phyloP scores from a whole-genome alignment of 2,113 vertebrate genomes.

The Mirza zaza region DNA sequence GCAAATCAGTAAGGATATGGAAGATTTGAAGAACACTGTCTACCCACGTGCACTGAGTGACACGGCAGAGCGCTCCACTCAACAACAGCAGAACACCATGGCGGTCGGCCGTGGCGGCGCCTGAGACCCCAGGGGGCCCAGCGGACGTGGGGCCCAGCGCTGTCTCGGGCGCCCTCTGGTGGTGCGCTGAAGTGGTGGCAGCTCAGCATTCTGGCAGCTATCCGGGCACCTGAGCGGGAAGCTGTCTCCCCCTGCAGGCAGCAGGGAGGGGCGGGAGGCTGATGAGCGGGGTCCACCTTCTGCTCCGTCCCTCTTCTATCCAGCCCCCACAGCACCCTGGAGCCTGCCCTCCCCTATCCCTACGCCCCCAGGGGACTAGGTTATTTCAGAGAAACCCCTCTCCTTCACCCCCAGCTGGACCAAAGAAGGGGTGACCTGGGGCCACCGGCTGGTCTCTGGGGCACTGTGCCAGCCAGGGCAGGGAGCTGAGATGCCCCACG shows the following conservation, averaged over 20 bases:
- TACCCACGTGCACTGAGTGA: neutral
- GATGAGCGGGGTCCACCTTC: neutral
- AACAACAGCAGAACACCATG: neutral
- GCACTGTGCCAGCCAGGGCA: neutral
- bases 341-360: neutral
- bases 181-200: neutral
- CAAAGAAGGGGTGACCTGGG: neutral
- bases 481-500: neutral
- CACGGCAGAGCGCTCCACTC: neutral
- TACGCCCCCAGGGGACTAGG: neutral
- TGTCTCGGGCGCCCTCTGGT: neutral
- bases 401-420: neutral
- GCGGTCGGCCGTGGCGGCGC: neutral
- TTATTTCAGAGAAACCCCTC: neutral
- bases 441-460: neutral
- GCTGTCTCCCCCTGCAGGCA: fast-evolving
- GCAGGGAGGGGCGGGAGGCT: neutral
- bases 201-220: neutral
- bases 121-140: neutral
- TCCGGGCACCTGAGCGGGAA: neutral
- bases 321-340: neutral
- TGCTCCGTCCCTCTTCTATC: neutral
- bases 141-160: neutral
- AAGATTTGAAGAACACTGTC: neutral
- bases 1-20: neutral